Conservation (phyloP, 2,797 vertebrate genomes). For the Acrossocheilus fasciatus region DNA sequence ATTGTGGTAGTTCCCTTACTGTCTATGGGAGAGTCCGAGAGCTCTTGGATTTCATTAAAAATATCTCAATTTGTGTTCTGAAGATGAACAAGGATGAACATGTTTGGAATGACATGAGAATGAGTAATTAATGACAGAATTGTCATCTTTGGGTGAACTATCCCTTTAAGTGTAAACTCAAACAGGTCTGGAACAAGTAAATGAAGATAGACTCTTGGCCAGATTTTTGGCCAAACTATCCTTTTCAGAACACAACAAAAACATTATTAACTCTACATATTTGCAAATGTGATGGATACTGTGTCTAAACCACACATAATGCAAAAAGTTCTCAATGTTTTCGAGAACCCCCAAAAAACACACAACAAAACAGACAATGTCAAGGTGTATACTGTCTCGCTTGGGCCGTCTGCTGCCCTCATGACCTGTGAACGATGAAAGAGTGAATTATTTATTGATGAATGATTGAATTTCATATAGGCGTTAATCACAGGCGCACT, state of each 20-base stretch:
- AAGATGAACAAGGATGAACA: no score
- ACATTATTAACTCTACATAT: not conserved
- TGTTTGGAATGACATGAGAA: no score
- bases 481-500: not conserved
- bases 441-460: constrained; percentile 2
- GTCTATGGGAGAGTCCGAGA: no score
- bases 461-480: constrained; percentile 25
- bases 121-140: no score
- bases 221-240: not conserved
- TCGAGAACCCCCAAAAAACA: not conserved
- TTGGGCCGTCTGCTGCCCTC: not conserved
- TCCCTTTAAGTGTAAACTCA: not conserved
- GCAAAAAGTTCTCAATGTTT: not conserved
- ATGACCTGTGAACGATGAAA: not conserved
- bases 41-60: no score
- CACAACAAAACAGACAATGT: not conserved
- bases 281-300: not conserved
- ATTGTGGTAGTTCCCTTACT: no score
- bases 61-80: no score
- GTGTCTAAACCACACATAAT: not conserved
- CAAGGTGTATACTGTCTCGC: not conserved
- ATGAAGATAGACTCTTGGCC: not conserved
- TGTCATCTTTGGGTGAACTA: no score
- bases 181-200: not conserved
- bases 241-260: not conserved